Percentiles rank a stretch among this genome's conserved stretches.
These are phyloP conservation scores for Etheostoma perlongum DNA, from an alignment of 2,797 vertebrate species.

Conservation along the genomic window DNA sequence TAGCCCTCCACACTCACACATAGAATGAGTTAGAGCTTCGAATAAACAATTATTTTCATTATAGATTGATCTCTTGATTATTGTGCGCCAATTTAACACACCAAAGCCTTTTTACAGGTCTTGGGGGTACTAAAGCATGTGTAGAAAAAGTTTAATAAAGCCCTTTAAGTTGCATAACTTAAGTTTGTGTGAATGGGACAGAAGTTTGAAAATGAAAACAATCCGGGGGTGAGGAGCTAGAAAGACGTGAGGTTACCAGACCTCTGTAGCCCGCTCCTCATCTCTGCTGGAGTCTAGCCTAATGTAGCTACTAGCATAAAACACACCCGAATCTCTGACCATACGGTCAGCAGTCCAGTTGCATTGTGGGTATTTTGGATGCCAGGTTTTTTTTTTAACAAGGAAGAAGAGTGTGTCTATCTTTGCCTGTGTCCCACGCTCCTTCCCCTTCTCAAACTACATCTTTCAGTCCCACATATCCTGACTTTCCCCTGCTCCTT, in stretches of 20 bases:
- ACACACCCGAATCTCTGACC: background rate
- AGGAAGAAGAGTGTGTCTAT: background rate
- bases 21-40: background rate
- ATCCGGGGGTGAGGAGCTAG: background rate
- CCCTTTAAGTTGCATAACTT: background rate
- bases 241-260: background rate
- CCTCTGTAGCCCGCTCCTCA: background rate
- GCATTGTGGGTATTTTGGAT: background rate
- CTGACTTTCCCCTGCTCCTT: constrained; percentile 42
- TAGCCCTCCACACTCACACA: background rate
- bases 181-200: background rate
- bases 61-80: background rate
- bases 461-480: constrained; percentile 29
- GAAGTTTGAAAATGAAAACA: background rate
- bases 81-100: background rate
- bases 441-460: constrained; percentile 11
- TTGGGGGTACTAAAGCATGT: background rate
- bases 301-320: background rate
- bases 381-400: no score
- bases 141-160: background rate
- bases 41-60: background rate
- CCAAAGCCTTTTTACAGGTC: background rate
- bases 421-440: background rate
- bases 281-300: background rate
- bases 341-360: background rate